Evolutionary conservation across 2,797 vertebrate species (phyloP).

Genomic region (Spinus olivaceus): DNA sequence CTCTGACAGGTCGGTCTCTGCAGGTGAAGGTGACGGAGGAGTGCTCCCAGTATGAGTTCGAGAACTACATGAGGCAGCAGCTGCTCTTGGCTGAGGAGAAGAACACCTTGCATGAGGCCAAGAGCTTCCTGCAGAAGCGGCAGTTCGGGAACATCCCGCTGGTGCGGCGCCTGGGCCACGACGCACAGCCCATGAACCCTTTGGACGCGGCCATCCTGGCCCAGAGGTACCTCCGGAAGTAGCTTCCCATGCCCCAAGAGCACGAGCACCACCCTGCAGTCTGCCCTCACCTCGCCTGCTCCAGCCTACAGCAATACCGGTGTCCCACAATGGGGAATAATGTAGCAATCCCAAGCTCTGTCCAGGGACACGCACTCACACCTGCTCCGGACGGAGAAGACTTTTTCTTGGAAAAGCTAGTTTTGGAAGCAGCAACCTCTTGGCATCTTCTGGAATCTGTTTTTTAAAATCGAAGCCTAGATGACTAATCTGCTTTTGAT

Average conservation of each 20-base stretch:
- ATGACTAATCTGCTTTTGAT: constrained; percentile 83
- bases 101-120: constrained; percentile 93
- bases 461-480: constrained; percentile 73
- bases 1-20: not conserved
- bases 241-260: constrained; percentile 37
- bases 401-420: constrained; percentile 67
- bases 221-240: constrained; percentile 95
- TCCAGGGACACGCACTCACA: constrained; percentile 51
- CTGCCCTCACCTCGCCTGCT: constrained; percentile 27
- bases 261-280: constrained; percentile 28
- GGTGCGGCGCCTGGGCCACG: constrained; percentile 91
- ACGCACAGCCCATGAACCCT: constrained; percentile 95
- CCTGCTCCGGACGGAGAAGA: constrained; percentile 51
- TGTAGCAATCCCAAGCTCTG: constrained; percentile 81
- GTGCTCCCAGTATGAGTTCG: constrained; percentile 97
- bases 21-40: constrained; percentile 95
- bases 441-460: constrained; percentile 73
- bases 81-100: constrained; percentile 97
- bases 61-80: constrained; percentile 99
- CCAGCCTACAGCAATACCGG: constrained; percentile 24
- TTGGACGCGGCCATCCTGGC: constrained; percentile 94
- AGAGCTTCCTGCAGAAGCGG: constrained; percentile 90
- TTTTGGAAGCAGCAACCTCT: constrained; percentile 69
- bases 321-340: constrained; percentile 68
- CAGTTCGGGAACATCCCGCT: constrained; percentile 92